Conservation (phyloP, 2,797 vertebrate genomes). For the Selene dorsalis region DNA sequence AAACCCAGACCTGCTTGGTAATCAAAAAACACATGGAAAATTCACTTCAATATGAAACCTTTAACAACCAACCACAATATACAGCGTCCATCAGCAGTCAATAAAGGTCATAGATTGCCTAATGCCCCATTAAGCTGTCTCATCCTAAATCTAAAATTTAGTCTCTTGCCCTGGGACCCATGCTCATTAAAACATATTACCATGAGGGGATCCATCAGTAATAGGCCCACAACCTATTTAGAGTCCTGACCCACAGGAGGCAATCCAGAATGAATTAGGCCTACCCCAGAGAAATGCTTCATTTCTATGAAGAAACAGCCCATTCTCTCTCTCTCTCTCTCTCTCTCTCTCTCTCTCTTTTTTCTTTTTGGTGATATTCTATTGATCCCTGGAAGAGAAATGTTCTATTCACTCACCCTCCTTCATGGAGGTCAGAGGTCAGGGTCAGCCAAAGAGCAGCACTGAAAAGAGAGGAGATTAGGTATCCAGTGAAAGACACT, state of each 20-base stretch:
- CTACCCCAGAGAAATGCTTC: slow-evolving; percentile 63
- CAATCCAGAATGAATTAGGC: slow-evolving; percentile 58
- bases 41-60: no score
- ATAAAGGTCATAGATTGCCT: slow-evolving; percentile 20
- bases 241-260: slow-evolving; percentile 59
- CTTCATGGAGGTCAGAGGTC: slow-evolving; percentile 55
- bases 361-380: slow-evolving; percentile 41
- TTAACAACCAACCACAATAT: neutral
- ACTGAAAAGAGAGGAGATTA: neutral
- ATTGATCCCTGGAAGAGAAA: slow-evolving; percentile 50
- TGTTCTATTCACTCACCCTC: slow-evolving; percentile 24
- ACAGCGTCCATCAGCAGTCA: neutral
- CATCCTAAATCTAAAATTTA: slow-evolving; percentile 40
- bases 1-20: no score
- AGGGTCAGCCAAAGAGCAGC: slow-evolving; percentile 2
- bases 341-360: slow-evolving; percentile 11
- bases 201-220: slow-evolving; percentile 69
- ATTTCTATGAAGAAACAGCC: slow-evolving; percentile 58
- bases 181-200: slow-evolving; percentile 69
- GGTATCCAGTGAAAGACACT: slow-evolving; percentile 25
- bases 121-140: slow-evolving; percentile 21
- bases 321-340: neutral
- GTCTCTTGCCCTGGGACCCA: slow-evolving; percentile 59
- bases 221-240: slow-evolving; percentile 71
- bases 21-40: no score